Evolutionary conservation across 2,797 vertebrate genomes (phyloP).

Genomic region (Rhinophrynus dorsalis): DNA sequence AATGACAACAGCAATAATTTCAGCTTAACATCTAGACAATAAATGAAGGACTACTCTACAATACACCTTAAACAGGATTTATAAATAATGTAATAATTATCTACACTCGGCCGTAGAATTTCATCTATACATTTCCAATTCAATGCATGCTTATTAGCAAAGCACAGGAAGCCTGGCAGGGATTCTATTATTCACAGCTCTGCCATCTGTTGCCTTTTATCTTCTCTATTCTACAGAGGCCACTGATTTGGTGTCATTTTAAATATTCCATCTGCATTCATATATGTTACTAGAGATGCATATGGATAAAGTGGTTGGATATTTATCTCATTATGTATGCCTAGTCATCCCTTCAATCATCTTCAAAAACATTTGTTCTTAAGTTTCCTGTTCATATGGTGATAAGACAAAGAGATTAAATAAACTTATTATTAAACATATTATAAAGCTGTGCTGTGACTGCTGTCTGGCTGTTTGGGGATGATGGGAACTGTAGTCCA

Average conservation of each 20-base stretch:
- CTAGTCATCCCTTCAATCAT: neutral
- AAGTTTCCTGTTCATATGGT: too few relatives aligned
- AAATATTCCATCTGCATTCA: neutral
- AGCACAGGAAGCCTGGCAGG: neutral
- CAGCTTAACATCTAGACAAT: neutral
- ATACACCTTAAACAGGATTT: neutral
- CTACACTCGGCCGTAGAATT: neutral
- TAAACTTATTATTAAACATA: neutral
- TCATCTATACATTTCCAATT: neutral
- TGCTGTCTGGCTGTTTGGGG: too few relatives aligned
- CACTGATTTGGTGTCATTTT: neutral
- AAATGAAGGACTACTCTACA: neutral
- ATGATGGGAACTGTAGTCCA: neutral
- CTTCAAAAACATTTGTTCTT: neutral
- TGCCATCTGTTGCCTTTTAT: neutral
- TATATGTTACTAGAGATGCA: neutral
- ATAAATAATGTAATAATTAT: neutral
- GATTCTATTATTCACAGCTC: neutral
- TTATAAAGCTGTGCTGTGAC: neutral
- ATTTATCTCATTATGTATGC: neutral
- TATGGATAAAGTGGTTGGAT: neutral
- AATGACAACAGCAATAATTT: too few relatives aligned
- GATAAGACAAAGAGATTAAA: neutral
- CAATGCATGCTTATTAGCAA: neutral
- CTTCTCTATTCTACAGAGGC: neutral